Evolutionary conservation across 2,888 invertebrate species (phyloP), one percentile per base, ranked within the genome.

Genomic region (Oasisia sp.): DNA sequence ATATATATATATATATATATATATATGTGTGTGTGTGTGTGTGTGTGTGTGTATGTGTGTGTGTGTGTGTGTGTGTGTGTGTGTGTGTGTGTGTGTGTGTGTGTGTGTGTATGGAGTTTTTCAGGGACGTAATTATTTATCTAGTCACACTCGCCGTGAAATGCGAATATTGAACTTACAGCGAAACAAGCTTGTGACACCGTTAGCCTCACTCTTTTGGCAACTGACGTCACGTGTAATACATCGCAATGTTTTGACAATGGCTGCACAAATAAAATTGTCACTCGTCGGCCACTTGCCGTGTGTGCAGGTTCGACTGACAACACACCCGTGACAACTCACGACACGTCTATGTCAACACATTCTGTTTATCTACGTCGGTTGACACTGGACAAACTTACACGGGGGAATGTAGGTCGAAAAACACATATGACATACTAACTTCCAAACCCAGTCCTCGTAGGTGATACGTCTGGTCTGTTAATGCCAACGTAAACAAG

Each of bases 401-500:
- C 74, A 27, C 14, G n/a, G 74, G 5, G 74, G 74, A 27, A 74
- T 74, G 74, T 74, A 74, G 74, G 74, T 74, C 74, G 74, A 74
- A 27, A 27, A 74, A n/a, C 74, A 74, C 74, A 74, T 19, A 74
- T 74, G 74, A 74, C 74, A 74, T 74, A 74, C n/a, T 74, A 74
- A 74, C 27, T 27, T 74, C n/a, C 27, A 74, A 19, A 19, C 74
- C 14, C 74, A 74, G 74, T 74, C 74, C 74, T 27, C 27, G 50
- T 50, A 50, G 50, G 50, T 50, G 50, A 50, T 8, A 50, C 50
- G 74, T 74, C 74, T 74, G n/a, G 74, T 74, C 74, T 0, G 74
- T 74, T 74, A 74, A 74, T 74, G n/a, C n/a, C 27, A 74, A 74
- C 74, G 74, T 74, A 74, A 74, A 74, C 74, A 74, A 19, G 74